Conservation (phyloP, 2,888 invertebrate genomes). For the Nesidiocoris tenuis region DNA sequence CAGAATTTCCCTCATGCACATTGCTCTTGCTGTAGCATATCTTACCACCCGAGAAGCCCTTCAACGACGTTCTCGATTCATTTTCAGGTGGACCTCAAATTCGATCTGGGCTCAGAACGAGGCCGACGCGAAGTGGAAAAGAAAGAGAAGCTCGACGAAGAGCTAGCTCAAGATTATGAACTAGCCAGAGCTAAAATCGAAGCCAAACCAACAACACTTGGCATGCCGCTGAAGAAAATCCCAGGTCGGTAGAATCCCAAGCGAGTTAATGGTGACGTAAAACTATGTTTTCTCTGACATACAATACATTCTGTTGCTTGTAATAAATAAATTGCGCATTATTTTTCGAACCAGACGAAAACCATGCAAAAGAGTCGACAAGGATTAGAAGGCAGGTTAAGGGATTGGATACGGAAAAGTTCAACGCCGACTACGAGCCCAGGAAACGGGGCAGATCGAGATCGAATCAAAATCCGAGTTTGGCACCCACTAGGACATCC, state of each 20-base stretch:
- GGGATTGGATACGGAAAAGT: constrained; percentile 19
- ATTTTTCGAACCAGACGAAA: not conserved
- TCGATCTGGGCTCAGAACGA: constrained; percentile 26
- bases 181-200: constrained; percentile 14
- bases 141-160: constrained; percentile 5
- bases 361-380: not conserved
- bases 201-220: not conserved
- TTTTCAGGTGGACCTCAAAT: constrained; percentile 28
- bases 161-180: constrained; percentile 28
- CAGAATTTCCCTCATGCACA: too few species aligned
- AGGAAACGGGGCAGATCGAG: not conserved
- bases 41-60: too few species aligned
- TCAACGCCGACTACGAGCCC: constrained; percentile 2
- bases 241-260: not conserved
- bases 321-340: too few species aligned
- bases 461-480: not conserved
- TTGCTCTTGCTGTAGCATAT: too few species aligned
- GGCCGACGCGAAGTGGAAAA: constrained; percentile 13
- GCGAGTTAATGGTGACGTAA: too few species aligned
- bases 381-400: not conserved
- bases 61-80: too few species aligned
- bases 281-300: too few species aligned
- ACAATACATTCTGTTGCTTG: too few species aligned
- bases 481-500: not conserved
- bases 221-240: not conserved